Evolutionary conservation across 2,113 vertebrate genomes (phyloP), one percentile per base, ranked within the genome.

Genomic region (Bufo bufo): DNA sequence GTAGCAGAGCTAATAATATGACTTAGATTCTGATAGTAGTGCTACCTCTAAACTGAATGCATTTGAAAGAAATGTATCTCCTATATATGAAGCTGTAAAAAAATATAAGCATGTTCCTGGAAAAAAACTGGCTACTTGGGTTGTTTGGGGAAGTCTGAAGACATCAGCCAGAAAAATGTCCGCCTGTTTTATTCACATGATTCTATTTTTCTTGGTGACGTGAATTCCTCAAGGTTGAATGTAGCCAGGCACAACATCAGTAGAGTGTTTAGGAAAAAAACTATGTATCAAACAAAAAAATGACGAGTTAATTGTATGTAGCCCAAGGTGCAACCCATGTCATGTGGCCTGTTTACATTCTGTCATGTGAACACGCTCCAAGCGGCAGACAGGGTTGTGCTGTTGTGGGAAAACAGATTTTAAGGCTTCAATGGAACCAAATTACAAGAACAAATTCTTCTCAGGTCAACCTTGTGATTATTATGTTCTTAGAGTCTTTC

Each of bases 401-500:
- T 88, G 87, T 82, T 87, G 79, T 50, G 56, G 45, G 71, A 77
- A 84, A 84, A 87, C 66, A 87, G 5, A 82, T 49, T 71, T 82
- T 14, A 82, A 56, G 49, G 12, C 20, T 19, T 45, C n/a, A 80
- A 69, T 80, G 69, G 17, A 63, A 79, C 49, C 45, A 77, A 85
- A 77, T 33, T 59, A 10, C 45, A 74, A 59, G 20, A 61, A 33
- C 66, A 87, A 74, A 87, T 82, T 80, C 85, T 66, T 71, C 7
- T 52, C 7, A 80, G 61, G 77, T 69, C 63, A 81, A 78, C 50
- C 2, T 23, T 54, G 11, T 50, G 63, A 50, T 82, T 1, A 7
- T 79, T 79, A 16, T 79, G 12, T 79, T 58, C 13, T 19, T 65
- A 47, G 43, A 20, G 3, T 50, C 12, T 66, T 83, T 79, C 78